Evolutionary conservation across 2,113 vertebrate species (phyloP).

Genomic region (Catharus fuscescens): DNA sequence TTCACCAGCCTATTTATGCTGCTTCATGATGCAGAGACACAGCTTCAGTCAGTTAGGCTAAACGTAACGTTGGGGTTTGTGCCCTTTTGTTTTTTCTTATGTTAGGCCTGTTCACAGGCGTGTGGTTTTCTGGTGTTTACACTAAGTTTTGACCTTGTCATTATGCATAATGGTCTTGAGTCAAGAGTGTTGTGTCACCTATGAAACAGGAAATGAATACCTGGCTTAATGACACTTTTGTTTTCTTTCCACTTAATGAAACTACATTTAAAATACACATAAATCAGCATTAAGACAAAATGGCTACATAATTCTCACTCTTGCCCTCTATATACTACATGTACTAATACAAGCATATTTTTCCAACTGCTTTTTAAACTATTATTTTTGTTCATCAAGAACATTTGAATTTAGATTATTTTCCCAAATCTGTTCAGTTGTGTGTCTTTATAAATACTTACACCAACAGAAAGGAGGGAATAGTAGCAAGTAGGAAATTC

Average conservation of each 20-base stretch:
- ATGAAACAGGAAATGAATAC: background rate
- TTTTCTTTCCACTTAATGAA: background rate
- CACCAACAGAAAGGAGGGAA: background rate
- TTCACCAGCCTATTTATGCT: background rate
- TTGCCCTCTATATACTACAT: fast-evolving
- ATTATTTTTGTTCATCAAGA: background rate
- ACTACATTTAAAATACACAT: background rate
- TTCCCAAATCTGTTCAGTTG: background rate
- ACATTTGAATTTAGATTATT: background rate
- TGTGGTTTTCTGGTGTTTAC: background rate
- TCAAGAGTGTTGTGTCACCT: background rate
- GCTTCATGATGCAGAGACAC: background rate
- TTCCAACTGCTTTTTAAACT: background rate
- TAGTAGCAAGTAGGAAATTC: background rate
- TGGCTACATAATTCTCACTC: background rate
- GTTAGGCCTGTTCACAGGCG: background rate
- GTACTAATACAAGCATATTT: background rate
- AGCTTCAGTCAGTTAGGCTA: background rate
- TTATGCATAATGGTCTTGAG: background rate
- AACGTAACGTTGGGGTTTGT: background rate
- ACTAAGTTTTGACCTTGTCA: background rate
- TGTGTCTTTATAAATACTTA: background rate
- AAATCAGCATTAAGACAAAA: background rate
- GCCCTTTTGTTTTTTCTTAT: background rate
- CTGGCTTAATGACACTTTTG: background rate